Conservation (phyloP, 2,113 vertebrate genomes). For the Pristiophorus japonicus region DNA sequence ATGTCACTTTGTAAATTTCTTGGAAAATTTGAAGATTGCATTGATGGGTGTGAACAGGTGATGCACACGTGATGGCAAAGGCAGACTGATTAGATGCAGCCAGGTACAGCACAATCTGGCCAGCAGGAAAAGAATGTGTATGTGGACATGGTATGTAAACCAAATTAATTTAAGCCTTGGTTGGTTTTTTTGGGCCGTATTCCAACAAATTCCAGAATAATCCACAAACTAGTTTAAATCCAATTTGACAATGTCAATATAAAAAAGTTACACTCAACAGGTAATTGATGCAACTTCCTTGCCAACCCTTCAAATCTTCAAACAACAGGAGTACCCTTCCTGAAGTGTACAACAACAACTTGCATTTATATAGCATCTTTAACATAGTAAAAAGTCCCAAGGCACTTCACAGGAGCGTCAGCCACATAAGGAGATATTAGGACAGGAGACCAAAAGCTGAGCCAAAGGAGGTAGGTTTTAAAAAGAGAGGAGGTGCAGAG, state of each 20-base stretch:
- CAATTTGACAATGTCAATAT: not conserved
- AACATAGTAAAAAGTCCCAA: too few species aligned
- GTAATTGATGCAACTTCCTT: not conserved
- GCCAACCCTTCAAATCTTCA: not conserved
- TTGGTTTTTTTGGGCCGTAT: not conserved
- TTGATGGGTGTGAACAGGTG: not conserved
- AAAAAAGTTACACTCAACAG: not conserved
- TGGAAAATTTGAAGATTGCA: not conserved
- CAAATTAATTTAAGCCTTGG: not conserved
- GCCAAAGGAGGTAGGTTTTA: not conserved
- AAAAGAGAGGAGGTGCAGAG: not conserved
- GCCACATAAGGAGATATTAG: not conserved
- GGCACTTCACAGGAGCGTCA: too few species aligned
- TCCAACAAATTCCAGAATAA: not conserved
- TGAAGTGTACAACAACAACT: not conserved
- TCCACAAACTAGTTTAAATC: not conserved
- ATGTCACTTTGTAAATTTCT: not conserved
- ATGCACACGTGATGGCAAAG: not conserved
- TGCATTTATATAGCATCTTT: not conserved
- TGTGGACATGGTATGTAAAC: not conserved
- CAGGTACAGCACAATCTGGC: not conserved
- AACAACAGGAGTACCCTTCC: not conserved
- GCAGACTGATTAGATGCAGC: not conserved
- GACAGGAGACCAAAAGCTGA: not conserved
- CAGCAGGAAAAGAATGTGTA: not conserved